Evolutionary conservation across 2,888 invertebrate genomes (phyloP).

Genomic region (Melanargia galathea): DNA sequence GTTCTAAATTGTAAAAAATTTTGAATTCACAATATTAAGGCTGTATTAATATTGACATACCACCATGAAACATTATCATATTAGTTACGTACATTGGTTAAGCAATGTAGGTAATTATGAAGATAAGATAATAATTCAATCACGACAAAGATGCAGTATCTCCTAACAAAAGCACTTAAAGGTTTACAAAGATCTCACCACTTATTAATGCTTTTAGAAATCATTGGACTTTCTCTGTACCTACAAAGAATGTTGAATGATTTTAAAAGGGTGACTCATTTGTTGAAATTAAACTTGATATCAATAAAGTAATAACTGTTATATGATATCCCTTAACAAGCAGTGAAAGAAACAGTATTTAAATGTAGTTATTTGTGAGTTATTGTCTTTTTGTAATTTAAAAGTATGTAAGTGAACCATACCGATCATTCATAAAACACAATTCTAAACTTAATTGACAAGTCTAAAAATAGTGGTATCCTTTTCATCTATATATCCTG

Average conservation of each 20-base stretch:
- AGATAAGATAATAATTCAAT: constrained; percentile 11
- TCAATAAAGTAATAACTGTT: not conserved
- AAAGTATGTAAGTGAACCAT: not conserved
- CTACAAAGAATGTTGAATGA: too few species aligned
- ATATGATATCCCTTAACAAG: not conserved
- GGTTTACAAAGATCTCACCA: not conserved
- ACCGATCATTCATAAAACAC: too few species aligned
- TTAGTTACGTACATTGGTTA: not conserved
- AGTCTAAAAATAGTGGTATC: too few species aligned
- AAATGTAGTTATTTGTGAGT: too few species aligned
- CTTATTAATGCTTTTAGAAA: not conserved
- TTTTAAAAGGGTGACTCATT: constrained; percentile 9
- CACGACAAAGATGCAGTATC: not conserved
- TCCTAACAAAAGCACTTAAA: not conserved
- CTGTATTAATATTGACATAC: not conserved
- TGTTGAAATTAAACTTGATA: not conserved
- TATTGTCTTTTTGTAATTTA: too few species aligned
- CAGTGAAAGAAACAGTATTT: not conserved
- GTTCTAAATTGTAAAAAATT: not conserved
- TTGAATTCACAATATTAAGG: not conserved
- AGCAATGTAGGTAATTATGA: constrained; percentile 3
- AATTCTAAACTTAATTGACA: too few species aligned
- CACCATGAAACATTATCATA: not conserved
- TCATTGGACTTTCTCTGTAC: not conserved
- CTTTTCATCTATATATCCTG: too few species aligned